Percentiles rank a stretch among this genome's conserved stretches.
phyloP scores from a whole-genome alignment of 2,113 vertebrate genomes.

The Microtus oregoni region DNA sequence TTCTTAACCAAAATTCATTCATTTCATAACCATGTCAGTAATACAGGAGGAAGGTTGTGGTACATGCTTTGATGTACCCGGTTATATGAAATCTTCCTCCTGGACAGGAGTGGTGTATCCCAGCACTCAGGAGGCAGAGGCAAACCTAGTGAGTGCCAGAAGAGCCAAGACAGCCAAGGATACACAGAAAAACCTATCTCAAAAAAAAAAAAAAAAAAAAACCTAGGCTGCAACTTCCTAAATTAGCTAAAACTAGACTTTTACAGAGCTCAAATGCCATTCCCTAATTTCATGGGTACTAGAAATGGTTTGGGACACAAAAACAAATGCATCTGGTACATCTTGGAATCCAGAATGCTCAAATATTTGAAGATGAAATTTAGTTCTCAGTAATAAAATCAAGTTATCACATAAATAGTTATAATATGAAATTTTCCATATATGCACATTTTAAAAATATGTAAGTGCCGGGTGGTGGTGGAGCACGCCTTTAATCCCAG shows the following conservation, averaged over 20 bases:
- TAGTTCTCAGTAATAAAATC: constrained; percentile 27
- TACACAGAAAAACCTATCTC: background rate
- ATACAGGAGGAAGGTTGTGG: background rate
- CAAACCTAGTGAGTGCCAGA: background rate
- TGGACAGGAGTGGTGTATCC: background rate
- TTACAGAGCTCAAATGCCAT: constrained; percentile 4
- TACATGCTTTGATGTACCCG: constrained; percentile 34
- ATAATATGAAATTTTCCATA: constrained; percentile 10
- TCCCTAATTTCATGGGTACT: background rate
- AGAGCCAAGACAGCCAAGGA: background rate
- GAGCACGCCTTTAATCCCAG: too few species aligned
- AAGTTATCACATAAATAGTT: constrained; percentile 37
- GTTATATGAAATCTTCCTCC: constrained; percentile 23
- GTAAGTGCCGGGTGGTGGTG: background rate
- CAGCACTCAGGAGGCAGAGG: background rate
- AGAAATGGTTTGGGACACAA: constrained; percentile 8
- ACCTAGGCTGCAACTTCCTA: background rate
- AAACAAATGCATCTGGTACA: constrained; percentile 15
- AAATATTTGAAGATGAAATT: constrained; percentile 37
- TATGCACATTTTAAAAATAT: background rate
- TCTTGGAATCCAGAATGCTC: constrained; percentile 14
- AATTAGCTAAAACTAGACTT: background rate
- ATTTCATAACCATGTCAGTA: background rate
- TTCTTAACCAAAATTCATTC: constrained; percentile 25
- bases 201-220: background rate